phyloP scores from a whole-genome alignment of 2,113 vertebrate species.

The Pachyramphus minor region DNA sequence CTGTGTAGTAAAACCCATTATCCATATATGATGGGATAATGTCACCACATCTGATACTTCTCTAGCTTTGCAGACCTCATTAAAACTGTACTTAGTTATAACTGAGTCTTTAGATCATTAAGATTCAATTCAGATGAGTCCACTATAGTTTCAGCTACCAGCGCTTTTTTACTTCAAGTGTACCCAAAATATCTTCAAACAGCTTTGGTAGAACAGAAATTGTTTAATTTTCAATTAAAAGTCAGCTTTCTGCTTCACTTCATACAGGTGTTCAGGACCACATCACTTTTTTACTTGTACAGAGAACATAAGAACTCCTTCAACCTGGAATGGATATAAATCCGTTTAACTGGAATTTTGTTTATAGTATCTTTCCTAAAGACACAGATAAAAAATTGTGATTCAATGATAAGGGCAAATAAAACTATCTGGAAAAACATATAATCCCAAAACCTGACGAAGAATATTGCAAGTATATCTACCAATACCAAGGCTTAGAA shows the following conservation, averaged over 20 bases:
- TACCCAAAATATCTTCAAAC: background rate
- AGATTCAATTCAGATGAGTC: background rate
- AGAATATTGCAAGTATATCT: background rate
- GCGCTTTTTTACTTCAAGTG: background rate
- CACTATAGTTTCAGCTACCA: background rate
- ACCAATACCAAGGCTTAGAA: background rate
- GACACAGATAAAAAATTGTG: background rate
- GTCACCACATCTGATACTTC: background rate
- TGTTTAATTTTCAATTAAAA: background rate
- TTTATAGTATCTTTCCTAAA: background rate
- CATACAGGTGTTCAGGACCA: background rate
- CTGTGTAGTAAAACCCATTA: background rate
- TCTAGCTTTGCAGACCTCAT: background rate
- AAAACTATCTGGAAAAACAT: background rate
- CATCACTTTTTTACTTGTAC: background rate
- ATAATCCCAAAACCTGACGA: background rate
- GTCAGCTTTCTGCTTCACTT: background rate
- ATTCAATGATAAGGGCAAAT: background rate
- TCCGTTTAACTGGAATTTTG: background rate
- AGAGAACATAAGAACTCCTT: background rate
- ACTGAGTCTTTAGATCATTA: background rate
- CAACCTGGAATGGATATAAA: background rate
- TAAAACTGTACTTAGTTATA: background rate
- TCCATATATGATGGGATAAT: background rate
- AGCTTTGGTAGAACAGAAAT: background rate